These are phyloP conservation scores for Euphonia xanthogaster DNA, from an alignment of 2,797 vertebrate species.

Conservation along the genomic window DNA sequence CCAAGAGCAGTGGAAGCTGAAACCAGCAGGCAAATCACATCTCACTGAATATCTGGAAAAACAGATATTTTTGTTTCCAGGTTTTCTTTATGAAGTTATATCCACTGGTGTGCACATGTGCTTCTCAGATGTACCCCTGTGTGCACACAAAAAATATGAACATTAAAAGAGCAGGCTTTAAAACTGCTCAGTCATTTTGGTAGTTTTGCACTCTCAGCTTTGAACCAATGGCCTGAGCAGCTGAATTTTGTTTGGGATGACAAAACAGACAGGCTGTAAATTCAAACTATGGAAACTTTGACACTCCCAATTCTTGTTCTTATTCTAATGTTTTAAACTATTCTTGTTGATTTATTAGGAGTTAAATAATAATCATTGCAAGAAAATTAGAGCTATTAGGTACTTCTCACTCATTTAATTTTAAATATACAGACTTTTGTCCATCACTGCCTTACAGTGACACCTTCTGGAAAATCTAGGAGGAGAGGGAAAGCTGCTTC, in stretches of 20 bases:
- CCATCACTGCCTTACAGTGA: slow-evolving; percentile 68
- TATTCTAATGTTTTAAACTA: not conserved
- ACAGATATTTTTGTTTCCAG: not conserved
- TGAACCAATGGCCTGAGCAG: not conserved
- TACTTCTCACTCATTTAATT: not conserved
- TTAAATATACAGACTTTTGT: not conserved
- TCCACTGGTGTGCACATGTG: not conserved
- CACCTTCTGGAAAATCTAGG: slow-evolving; percentile 71
- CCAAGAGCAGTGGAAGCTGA: not conserved
- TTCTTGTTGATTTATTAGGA: not conserved
- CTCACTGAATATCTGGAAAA: not conserved
- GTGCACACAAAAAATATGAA: not conserved
- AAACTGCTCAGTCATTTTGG: not conserved
- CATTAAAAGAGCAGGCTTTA: not conserved
- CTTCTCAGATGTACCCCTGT: not conserved
- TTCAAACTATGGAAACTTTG: not conserved
- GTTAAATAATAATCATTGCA: not conserved
- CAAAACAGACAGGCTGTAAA: not conserved
- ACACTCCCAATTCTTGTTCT: not conserved
- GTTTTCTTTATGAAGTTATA: not conserved
- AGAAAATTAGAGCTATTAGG: not conserved
- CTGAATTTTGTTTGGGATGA: not conserved
- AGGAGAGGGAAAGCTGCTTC: not conserved
- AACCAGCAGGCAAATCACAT: not conserved
- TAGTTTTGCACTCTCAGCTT: not conserved